Evolutionary conservation across 2,797 vertebrate genomes (phyloP).

Genomic region (Molossus molossus): DNA sequence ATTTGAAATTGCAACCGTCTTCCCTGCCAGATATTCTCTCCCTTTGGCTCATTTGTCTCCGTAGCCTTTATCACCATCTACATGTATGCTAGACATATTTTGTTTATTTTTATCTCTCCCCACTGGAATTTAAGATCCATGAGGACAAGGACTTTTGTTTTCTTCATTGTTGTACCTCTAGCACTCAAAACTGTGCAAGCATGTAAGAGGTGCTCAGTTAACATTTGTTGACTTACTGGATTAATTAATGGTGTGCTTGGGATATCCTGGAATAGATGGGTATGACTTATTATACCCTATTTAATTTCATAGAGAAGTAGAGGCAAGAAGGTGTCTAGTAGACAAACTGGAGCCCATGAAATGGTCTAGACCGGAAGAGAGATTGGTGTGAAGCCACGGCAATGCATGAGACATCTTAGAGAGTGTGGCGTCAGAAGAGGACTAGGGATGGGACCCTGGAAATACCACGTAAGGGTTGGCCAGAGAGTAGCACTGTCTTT

Average conservation of each 20-base stretch:
- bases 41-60: conserved; percentile 33
- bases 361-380: conserved; percentile 18
- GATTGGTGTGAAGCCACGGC: neutral
- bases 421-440: neutral
- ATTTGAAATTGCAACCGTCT: neutral
- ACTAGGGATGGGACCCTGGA: neutral
- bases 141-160: conserved; percentile 18
- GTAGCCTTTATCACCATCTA: neutral
- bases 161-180: neutral
- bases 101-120: neutral
- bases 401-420: neutral
- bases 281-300: neutral
- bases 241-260: neutral
- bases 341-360: neutral
- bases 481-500: neutral
- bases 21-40: neutral
- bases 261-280: conserved; percentile 24
- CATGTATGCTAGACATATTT: neutral
- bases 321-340: neutral
- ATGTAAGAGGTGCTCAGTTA: neutral
- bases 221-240: neutral
- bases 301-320: conserved; percentile 40
- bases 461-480: neutral
- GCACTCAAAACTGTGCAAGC: neutral
- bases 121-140: conserved; percentile 9